Percentiles rank a stretch among this genome's conserved stretches.
phyloP scores from a whole-genome alignment of 2,888 invertebrate genomes.

The Nasonia oneida region DNA sequence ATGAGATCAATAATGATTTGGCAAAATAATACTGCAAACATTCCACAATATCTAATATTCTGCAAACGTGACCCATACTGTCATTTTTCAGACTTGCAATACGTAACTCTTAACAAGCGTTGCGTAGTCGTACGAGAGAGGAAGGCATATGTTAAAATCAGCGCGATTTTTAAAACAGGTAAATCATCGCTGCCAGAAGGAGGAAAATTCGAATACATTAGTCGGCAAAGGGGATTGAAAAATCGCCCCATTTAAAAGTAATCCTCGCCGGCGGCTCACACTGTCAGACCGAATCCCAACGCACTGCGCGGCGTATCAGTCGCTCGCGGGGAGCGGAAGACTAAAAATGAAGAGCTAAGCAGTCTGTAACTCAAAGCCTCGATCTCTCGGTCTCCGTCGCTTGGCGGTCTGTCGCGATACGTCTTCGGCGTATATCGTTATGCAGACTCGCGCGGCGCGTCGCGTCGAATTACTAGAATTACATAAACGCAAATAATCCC shows the following conservation, averaged over 20 bases:
- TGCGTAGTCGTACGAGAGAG: no score
- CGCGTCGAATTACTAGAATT: conserved; percentile 70
- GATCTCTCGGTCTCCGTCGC: conserved; percentile 53
- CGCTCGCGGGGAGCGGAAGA: no score
- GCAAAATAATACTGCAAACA: no score
- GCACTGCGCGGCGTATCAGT: no score
- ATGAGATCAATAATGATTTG: no score
- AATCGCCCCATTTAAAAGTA: conserved; percentile 22
- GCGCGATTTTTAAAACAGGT: not conserved
- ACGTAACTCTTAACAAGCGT: no score
- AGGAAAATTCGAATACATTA: not conserved
- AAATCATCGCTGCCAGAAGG: not conserved
- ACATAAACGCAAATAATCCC: conserved; percentile 66
- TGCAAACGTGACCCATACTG: no score
- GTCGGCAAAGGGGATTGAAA: not conserved
- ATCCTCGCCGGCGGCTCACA: not conserved
- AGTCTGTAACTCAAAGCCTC: conserved; percentile 33
- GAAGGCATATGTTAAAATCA: not conserved
- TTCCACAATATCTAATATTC: no score
- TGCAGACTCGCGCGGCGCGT: conserved; percentile 22
- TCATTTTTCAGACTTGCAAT: no score
- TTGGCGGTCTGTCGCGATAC: not conserved
- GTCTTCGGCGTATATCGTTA: conserved; percentile 43
- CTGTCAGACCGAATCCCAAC: not conserved
- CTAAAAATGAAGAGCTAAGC: conserved; percentile 61